Conservation (phyloP, 2,888 invertebrate genomes). For the Emmelina monodactyla region DNA sequence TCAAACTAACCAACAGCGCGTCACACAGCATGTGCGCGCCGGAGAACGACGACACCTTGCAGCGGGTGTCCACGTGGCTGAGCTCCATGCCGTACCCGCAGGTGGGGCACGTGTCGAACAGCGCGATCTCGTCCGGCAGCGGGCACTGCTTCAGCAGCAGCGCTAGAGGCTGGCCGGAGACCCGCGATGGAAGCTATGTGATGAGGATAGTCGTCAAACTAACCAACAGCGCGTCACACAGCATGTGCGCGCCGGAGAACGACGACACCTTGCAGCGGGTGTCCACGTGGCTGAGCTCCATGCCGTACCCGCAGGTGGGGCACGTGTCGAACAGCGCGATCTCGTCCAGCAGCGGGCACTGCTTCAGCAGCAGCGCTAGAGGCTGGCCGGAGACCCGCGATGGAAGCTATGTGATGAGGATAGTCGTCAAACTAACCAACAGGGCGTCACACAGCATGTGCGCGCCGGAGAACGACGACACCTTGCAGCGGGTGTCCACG, state of each 20-base stretch:
- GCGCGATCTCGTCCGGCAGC: conserved; percentile 48
- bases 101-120: conserved; percentile 44
- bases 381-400: conserved; percentile 51
- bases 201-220: no score
- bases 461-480: conserved; percentile 45
- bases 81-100: conserved; percentile 56
- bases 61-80: conserved; percentile 55
- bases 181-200: no score
- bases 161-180: conserved; percentile 48
- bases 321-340: conserved; percentile 48
- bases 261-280: conserved; percentile 52
- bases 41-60: conserved; percentile 46
- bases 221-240: conserved; percentile 49
- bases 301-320: conserved; percentile 47
- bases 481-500: conserved; percentile 53
- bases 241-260: conserved; percentile 46
- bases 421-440: conserved; percentile 33
- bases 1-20: conserved; percentile 40
- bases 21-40: conserved; percentile 50
- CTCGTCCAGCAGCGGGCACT: conserved; percentile 52
- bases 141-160: conserved; percentile 54
- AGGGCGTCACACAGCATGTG: conserved; percentile 52
- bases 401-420: no score
- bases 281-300: conserved; percentile 57
- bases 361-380: conserved; percentile 48